Evolutionary conservation across 2,888 invertebrate species (phyloP).

Genomic region (Diloba caeruleocephala): DNA sequence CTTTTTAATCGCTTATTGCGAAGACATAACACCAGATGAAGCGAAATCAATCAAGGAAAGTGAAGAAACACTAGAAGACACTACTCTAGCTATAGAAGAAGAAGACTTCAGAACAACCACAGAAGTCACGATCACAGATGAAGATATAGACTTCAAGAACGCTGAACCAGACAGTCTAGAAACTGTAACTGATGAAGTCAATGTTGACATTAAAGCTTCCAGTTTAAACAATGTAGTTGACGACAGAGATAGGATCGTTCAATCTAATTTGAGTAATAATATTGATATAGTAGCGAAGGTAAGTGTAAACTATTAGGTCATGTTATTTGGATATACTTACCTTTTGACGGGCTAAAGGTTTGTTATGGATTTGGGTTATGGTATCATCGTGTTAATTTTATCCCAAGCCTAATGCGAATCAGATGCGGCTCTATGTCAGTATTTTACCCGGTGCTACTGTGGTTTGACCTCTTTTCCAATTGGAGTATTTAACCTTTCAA

Average conservation of each 20-base stretch:
- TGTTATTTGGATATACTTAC: not conserved
- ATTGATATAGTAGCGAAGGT: slow-evolving; percentile 52
- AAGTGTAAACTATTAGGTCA: slow-evolving; percentile 9
- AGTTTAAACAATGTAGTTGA: slow-evolving; percentile 66
- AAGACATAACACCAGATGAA: slow-evolving; percentile 41
- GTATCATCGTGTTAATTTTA: no score
- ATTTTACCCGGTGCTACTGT: not conserved
- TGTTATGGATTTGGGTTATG: not conserved
- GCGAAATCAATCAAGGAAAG: slow-evolving; percentile 28
- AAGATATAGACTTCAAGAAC: not conserved
- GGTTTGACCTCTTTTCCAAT: no score
- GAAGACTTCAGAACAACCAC: slow-evolving; percentile 43
- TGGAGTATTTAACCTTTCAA: no score
- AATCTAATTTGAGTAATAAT: slow-evolving; percentile 50
- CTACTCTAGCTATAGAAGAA: slow-evolving; percentile 32
- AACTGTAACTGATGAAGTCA: slow-evolving; percentile 36
- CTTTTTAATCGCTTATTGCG: slow-evolving; percentile 25
- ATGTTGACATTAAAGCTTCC: slow-evolving; percentile 41
- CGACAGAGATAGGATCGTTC: slow-evolving; percentile 38
- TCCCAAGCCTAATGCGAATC: no score
- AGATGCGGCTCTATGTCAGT: not conserved
- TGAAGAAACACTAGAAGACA: slow-evolving; percentile 31
- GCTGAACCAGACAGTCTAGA: slow-evolving; percentile 32
- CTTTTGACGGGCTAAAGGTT: slow-evolving; percentile 1
- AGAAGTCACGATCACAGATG: slow-evolving; percentile 13